Base-by-base conservation (phyloP, 2,888 invertebrate species). In the Suillia variegata region DNA sequence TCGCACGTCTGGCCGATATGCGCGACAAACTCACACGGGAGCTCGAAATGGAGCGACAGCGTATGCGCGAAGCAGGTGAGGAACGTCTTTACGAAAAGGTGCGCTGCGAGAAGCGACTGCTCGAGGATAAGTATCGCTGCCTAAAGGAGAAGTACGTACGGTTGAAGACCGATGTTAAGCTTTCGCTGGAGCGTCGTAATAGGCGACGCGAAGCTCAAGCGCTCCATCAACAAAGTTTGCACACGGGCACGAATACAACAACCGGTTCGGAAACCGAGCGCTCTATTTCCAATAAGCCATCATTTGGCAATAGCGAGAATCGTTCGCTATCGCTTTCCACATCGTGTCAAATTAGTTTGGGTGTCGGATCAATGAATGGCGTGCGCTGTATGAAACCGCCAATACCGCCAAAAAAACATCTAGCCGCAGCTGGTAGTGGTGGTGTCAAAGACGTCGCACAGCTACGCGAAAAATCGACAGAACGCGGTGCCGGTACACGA, bases 221-320 rank as follows among this genome's bases (percentile, higher is more conserved):
- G 0, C 26, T 73, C 26, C 71, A 74, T 8, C 77, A 80, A 47
- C 78, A 77, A 54, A 68, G 67, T 55, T 65, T 68, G 42, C 66
- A 71, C n/a, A 86, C 85, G 58, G n/a, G n/a, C n/a, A n/a, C n/a
- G n/a, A n/a, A n/a, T n/a, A 85, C 85, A 72, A 86, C 88, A 0
- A 91, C 91, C 0, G 91, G 90, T 1, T 92, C 92, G 0, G 92
- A 92, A 76, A 92, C 92, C 0, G 92, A 92, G 68, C 88, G 88
- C 64, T 92, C 92, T 0, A 87, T 89, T 63, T 91, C 91, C 0
- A 89, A 86, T 76, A 89, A 87, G 80, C 87, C 83, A 0, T 87
- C 83, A 2, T 80, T 83, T 64, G 87, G 83, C 2, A 80, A 80
- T 61, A 81, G 78, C 56, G 81, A 81, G 20, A 76, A 80, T 61